phyloP scores from a whole-genome alignment of 2,888 invertebrate species.

The Drosophila neonasuta region DNA sequence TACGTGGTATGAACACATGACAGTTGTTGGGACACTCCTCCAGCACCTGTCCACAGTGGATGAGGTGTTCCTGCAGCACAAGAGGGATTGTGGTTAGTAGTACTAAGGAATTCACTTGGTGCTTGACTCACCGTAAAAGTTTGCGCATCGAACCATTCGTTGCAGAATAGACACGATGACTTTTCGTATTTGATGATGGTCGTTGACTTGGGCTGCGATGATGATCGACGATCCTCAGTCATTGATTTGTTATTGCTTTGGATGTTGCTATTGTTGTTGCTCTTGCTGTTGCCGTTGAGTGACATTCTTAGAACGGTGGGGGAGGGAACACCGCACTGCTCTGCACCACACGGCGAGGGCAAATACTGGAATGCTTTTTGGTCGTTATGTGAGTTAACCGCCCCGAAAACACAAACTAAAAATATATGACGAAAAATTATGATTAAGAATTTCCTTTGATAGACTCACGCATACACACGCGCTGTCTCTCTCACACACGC shows the following conservation, averaged over 20 bases:
- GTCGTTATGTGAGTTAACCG: constrained; percentile 46
- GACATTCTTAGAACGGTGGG: constrained; percentile 46
- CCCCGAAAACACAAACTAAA: constrained; percentile 36
- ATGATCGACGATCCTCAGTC: constrained; percentile 5
- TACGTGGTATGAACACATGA: constrained; percentile 87
- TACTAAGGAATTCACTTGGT: neutral
- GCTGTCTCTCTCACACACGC: constrained; percentile 1
- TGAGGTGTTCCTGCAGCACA: constrained; percentile 84
- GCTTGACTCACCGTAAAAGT: constrained; percentile 84
- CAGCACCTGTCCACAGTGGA: constrained; percentile 88
- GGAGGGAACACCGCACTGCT: constrained; percentile 7
- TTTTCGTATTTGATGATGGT: constrained; percentile 82
- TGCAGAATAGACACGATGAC: constrained; percentile 87
- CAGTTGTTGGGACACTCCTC: constrained; percentile 88
- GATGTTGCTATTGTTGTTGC: neutral
- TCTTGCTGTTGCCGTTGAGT: constrained; percentile 7
- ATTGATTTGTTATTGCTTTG: neutral
- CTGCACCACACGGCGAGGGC: constrained; percentile 15
- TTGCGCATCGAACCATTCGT: constrained; percentile 86
- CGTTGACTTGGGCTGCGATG: constrained; percentile 57
- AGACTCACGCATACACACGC: constrained; percentile 23
- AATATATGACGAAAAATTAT: constrained; percentile 22
- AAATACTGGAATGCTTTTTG: constrained; percentile 17
- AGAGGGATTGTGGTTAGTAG: neutral
- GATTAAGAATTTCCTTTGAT: constrained; percentile 60